phyloP scores from a whole-genome alignment of 2,797 vertebrate species.

The Coregonus ussuriensis region DNA sequence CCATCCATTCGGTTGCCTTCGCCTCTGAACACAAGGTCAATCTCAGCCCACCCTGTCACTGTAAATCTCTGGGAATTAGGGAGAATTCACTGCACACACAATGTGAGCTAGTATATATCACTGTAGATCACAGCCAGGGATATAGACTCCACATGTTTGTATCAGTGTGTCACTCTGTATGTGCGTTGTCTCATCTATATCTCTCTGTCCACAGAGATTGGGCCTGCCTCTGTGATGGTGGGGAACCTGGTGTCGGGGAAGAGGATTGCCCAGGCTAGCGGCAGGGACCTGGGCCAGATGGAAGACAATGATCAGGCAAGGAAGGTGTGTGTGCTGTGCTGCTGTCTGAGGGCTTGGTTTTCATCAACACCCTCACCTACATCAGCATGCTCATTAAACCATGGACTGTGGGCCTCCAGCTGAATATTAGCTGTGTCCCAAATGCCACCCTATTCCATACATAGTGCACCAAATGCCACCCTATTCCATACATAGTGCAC shows the following conservation, averaged over 20 bases:
- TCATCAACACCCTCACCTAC: constrained; percentile 1
- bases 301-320: constrained; percentile 98
- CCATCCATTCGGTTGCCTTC: constrained; percentile 4
- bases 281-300: constrained; percentile 94
- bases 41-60: neutral
- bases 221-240: constrained; percentile 99
- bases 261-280: constrained; percentile 96
- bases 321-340: constrained; percentile 16
- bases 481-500: neutral
- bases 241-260: constrained; percentile 98
- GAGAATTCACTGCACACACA: constrained; percentile 2
- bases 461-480: neutral
- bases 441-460: neutral
- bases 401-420: neutral
- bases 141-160: neutral
- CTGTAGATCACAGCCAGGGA: neutral
- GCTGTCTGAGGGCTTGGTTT: constrained; percentile 13
- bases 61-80: neutral
- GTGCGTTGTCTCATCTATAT: neutral
- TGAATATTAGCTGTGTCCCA: neutral
- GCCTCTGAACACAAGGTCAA: constrained; percentile 5
- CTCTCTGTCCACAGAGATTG: constrained; percentile 82
- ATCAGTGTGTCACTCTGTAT: neutral
- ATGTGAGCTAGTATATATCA: neutral
- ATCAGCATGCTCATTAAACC: neutral